These are phyloP conservation scores for Pantherophis guttatus DNA, from an alignment of 2,113 vertebrate species.

Conservation along the genomic window DNA sequence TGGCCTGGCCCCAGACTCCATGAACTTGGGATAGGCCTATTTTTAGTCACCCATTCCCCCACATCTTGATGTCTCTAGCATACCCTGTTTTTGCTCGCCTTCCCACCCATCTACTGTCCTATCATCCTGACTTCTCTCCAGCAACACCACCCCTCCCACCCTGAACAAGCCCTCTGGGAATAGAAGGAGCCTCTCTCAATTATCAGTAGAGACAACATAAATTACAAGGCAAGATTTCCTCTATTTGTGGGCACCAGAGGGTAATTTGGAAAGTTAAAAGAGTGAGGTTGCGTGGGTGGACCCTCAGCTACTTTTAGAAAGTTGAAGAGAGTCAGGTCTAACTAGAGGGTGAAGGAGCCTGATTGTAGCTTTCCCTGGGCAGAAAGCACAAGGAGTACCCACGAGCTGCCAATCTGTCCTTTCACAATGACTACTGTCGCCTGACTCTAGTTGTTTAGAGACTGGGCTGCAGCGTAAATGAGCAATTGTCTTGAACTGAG, in stretches of 20 bases:
- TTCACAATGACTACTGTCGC: neutral
- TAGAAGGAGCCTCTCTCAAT: conserved; percentile 50
- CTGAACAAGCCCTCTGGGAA: conserved; percentile 47
- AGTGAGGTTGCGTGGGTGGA: conserved; percentile 57
- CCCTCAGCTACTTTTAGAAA: conserved; percentile 60
- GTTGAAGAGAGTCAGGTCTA: conserved; percentile 68
- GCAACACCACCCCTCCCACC: conserved; percentile 21
- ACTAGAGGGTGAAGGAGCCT: conserved; percentile 61
- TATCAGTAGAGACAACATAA: conserved; percentile 61
- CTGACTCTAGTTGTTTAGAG: neutral
- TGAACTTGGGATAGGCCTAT: conserved; percentile 15
- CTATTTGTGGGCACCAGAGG: conserved; percentile 68
- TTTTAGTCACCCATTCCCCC: neutral
- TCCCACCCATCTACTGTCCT: conserved; percentile 14
- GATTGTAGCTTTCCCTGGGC: conserved; percentile 51
- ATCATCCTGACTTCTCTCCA: conserved; percentile 5
- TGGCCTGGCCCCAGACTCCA: conserved; percentile 10
- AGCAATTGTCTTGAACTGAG: neutral
- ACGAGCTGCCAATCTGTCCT: conserved; percentile 15
- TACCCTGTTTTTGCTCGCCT: neutral
- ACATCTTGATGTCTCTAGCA: conserved; percentile 22
- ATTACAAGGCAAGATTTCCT: conserved; percentile 78
- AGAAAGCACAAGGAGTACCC: conserved; percentile 11
- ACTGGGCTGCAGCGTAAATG: neutral
- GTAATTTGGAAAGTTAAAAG: conserved; percentile 69